phyloP scores from a whole-genome alignment of 2,888 invertebrate species.

The Caradrina clavipalpis region DNA sequence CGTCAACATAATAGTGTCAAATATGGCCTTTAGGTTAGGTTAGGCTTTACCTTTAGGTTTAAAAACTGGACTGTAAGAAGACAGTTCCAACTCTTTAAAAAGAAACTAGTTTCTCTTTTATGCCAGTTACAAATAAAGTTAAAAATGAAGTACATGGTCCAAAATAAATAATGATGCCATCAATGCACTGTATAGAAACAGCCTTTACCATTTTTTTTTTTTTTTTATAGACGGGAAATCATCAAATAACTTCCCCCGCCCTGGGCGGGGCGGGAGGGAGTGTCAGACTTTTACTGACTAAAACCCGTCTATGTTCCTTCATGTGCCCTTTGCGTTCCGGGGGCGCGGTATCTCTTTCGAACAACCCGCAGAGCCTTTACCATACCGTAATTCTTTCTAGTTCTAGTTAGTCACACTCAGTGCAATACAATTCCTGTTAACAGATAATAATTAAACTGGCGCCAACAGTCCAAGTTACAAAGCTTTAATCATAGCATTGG shows the following conservation, averaged over 20 bases:
- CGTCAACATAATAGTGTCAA: background rate
- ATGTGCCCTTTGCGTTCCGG: no score
- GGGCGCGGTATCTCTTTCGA: no score
- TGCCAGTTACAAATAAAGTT: background rate
- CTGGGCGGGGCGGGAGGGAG: no score
- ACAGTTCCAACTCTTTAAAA: background rate
- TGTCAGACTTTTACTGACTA: no score
- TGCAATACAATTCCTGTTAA: constrained; percentile 1
- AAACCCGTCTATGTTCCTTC: no score
- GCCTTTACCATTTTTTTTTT: no score
- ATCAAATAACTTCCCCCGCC: no score
- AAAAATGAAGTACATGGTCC: background rate
- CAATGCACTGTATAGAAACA: background rate
- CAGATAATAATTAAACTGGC: constrained; percentile 16
- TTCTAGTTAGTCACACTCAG: background rate
- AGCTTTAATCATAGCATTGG: constrained; percentile 33
- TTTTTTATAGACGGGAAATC: no score
- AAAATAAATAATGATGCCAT: background rate
- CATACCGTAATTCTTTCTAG: background rate
- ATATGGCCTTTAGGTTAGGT: no score
- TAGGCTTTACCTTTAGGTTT: no score
- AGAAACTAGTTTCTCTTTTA: background rate
- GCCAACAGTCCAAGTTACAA: constrained; percentile 20
- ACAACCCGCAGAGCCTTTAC: no score
- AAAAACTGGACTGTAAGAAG: no score